These are phyloP conservation scores for Galemys pyrenaicus DNA, from an alignment of 2,113 vertebrate species.

Conservation along the genomic window DNA sequence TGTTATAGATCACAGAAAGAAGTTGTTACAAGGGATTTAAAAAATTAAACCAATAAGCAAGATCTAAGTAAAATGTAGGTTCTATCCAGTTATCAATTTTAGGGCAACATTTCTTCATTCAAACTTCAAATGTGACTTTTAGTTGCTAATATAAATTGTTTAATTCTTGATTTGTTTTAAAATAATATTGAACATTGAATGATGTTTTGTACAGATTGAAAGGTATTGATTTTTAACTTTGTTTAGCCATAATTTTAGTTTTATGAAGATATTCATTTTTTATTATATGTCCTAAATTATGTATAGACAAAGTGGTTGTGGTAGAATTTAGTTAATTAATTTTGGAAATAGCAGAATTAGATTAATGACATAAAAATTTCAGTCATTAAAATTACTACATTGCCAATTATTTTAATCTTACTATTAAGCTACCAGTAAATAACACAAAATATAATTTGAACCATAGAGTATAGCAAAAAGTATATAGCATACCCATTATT, in stretches of 20 bases:
- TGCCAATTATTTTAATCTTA: neutral
- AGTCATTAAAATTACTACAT: neutral
- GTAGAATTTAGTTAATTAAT: neutral
- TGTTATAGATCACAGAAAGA: constrained; percentile 62
- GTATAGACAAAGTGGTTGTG: neutral
- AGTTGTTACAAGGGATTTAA: constrained; percentile 66
- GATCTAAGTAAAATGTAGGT: constrained; percentile 50
- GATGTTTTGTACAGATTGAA: neutral
- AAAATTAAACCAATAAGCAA: constrained; percentile 69
- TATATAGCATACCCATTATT: neutral
- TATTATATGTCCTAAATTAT: neutral
- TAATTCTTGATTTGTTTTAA: constrained; percentile 24
- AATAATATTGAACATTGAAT: neutral
- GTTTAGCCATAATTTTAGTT: neutral
- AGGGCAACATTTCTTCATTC: constrained; percentile 9
- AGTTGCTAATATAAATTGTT: neutral
- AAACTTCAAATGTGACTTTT: constrained; percentile 10
- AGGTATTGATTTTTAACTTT: neutral
- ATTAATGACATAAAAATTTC: neutral
- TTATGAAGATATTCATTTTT: neutral
- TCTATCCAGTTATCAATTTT: constrained; percentile 33
- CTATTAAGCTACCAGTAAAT: constrained; percentile 1
- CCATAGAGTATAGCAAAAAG: neutral
- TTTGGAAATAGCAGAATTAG: neutral
- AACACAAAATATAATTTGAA: neutral